Evolutionary conservation across 2,888 invertebrate species (phyloP), one percentile per base, ranked within the genome.

Genomic region (Archips xylosteana): DNA sequence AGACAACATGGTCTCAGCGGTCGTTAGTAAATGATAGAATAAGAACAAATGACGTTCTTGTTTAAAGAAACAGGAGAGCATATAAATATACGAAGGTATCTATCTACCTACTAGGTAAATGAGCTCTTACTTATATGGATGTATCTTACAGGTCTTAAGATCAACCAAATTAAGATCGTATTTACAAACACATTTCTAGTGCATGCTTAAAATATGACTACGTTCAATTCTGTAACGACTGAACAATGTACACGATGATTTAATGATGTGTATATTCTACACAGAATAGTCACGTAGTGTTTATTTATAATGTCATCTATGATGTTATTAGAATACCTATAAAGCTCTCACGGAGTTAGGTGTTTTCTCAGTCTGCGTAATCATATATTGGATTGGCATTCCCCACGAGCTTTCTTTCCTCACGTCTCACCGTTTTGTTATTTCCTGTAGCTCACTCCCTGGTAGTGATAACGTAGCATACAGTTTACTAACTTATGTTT

Each of bases 331-430:
- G 32, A 32, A n/a, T 32, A 10, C 45, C 12, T 12, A 39, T 39
- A 39, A 23, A 39, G 39, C 45, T 45, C 57, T 32, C 4, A 32
- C 12, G 32, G 9, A 70, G 32, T 54, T 42, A 57, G 23, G 59
- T 15, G 6, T 57, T 13, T 34, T 70, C n/a, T 8, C 13, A 45
- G 54, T n/a, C n/a, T 23, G 13, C 36, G 61, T 23, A 61, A 63
- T 45, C 47, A 64, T 64, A 57, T 23, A 36, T 57, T 47, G n/a
- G 36, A 39, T 32, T 51, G 71, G 57, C 42, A 65, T 47, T 67
- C 61, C 67, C 72, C 57, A 57, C 36, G 54, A 62, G 71, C 71
- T 71, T 71, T 71, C 65, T 66, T 64, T 47, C 12, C 45, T 12
- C 12, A 45, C 47, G 34, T 36, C 63, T 64, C 23, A 64, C 49